These are phyloP conservation scores for Tetranychus cinnabarinus DNA, from an alignment of 1,140 invertebrate genomes.

Conservation along the genomic window DNA sequence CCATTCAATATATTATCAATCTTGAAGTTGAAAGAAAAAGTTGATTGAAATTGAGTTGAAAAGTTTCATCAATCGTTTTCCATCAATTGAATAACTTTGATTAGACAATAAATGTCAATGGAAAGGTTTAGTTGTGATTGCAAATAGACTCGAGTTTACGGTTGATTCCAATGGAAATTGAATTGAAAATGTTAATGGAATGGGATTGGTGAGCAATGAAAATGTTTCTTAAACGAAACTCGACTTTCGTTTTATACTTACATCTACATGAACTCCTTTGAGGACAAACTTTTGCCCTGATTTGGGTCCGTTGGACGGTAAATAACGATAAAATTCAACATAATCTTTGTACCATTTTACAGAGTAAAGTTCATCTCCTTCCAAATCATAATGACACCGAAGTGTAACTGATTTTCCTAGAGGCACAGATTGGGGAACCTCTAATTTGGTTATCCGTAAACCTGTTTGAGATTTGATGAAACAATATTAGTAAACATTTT, in stretches of 20 bases:
- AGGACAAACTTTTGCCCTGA: conserved; percentile 13
- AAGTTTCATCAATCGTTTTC: too few relatives aligned
- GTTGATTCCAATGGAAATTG: too few relatives aligned
- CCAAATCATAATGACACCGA: conserved; percentile 14
- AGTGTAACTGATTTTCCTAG: conserved; percentile 11
- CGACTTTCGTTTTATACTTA: conserved; percentile 9
- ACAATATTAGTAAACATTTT: too few relatives aligned
- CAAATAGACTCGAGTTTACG: too few relatives aligned
- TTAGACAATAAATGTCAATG: too few relatives aligned
- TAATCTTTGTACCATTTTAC: conserved; percentile 18
- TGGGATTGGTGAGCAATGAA: background rate
- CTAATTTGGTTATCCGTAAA: conserved; percentile 3
- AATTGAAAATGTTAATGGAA: too few relatives aligned
- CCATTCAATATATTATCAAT: too few relatives aligned
- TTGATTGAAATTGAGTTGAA: background rate
- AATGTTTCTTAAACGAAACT: background rate
- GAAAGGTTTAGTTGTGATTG: too few relatives aligned
- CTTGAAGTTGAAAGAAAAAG: background rate
- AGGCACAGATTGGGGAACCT: conserved; percentile 13
- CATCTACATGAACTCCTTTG: conserved; percentile 14
- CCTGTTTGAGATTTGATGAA: background rate
- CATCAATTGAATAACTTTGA: too few relatives aligned
- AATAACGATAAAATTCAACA: conserved; percentile 16
- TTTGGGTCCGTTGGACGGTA: conserved; percentile 12
- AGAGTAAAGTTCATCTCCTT: conserved; percentile 15